A percentile compares a stretch with the other conserved stretches of the same genome.
Conservation (phyloP, 2,113 vertebrate genomes). For the Lathamus discolor region DNA sequence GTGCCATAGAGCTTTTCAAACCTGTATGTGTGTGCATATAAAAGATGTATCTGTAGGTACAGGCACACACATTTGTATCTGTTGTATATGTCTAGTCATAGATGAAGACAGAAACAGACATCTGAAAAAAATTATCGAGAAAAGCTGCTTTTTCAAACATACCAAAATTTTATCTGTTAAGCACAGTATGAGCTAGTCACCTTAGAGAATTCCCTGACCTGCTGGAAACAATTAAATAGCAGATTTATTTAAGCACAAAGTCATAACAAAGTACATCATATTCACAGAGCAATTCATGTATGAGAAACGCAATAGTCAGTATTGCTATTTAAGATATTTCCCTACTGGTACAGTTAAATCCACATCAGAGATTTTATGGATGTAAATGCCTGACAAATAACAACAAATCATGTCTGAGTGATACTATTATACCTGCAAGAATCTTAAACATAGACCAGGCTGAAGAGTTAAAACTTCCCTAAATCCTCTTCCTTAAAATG, state of each 20-base stretch:
- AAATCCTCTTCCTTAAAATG: neutral
- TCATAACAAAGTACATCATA: neutral
- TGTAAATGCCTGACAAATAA: neutral
- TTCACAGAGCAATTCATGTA: neutral
- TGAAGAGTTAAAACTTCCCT: neutral
- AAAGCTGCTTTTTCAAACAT: neutral
- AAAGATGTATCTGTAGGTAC: neutral
- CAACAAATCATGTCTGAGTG: neutral
- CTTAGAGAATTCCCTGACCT: neutral
- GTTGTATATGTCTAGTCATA: fast-evolving
- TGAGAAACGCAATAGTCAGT: neutral
- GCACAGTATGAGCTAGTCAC: neutral
- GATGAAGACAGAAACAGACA: neutral
- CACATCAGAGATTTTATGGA: neutral
- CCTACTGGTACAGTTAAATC: neutral
- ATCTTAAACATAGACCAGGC: neutral
- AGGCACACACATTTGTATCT: neutral
- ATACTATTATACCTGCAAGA: neutral
- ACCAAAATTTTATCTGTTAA: neutral
- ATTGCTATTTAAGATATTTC: neutral
- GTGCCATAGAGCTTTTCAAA: neutral
- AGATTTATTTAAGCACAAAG: neutral
- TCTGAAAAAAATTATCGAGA: neutral
- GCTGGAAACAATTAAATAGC: neutral
- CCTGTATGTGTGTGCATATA: neutral